These are phyloP conservation scores for Calephelis nemesis DNA, from an alignment of 1,140 invertebrate species.

Conservation along the genomic window DNA sequence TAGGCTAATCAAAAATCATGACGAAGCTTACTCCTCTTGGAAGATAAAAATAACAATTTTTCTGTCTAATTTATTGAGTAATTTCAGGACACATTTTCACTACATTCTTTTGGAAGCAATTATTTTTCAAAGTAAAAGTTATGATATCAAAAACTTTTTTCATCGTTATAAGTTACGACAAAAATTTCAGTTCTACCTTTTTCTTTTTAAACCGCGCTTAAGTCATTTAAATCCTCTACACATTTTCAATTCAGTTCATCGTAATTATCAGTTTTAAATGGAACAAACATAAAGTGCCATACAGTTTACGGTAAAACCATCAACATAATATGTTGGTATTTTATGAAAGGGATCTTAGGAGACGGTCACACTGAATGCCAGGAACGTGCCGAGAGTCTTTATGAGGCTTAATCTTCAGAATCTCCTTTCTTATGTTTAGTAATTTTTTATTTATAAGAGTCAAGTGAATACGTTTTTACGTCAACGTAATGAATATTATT, in stretches of 20 bases:
- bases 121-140: no score
- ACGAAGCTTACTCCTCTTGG: no score
- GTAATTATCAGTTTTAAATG: slow-evolving; percentile 4
- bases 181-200: no score
- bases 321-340: slow-evolving; percentile 21
- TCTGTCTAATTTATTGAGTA: no score
- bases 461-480: slow-evolving; percentile 16
- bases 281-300: slow-evolving; percentile 3
- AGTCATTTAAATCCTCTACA: neutral
- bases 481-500: slow-evolving; percentile 9
- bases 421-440: slow-evolving; percentile 5
- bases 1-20: no score
- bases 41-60: no score
- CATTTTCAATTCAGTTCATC: neutral
- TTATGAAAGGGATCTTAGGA: slow-evolving; percentile 23
- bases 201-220: no score
- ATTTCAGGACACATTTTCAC: no score
- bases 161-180: no score
- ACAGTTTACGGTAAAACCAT: slow-evolving; percentile 4
- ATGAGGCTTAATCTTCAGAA: slow-evolving; percentile 18
- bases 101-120: no score
- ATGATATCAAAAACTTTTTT: no score
- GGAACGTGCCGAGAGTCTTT: slow-evolving; percentile 26
- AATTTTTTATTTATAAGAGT: slow-evolving; percentile 15
- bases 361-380: slow-evolving; percentile 26